These are phyloP conservation scores for Craniophora ligustri DNA, from an alignment of 2,888 invertebrate genomes.

Conservation along the genomic window DNA sequence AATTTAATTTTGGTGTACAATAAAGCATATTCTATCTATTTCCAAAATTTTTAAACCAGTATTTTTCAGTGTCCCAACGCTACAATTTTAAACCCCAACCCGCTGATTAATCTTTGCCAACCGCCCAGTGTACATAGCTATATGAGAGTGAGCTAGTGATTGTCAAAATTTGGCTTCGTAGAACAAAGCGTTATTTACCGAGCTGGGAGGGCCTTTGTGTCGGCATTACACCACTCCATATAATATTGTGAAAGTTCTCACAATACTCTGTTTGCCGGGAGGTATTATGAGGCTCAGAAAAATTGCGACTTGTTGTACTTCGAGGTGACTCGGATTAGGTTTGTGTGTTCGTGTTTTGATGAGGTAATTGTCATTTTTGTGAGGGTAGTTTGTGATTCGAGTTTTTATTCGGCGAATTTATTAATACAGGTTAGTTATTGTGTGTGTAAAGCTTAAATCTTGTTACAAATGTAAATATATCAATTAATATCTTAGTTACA, in stretches of 20 bases:
- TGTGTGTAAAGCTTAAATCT: too few relatives aligned
- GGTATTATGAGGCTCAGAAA: slow-evolving; percentile 75
- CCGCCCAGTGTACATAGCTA: slow-evolving; percentile 71
- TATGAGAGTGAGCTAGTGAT: slow-evolving; percentile 86
- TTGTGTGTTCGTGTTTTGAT: slow-evolving; percentile 21
- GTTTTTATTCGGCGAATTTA: too few relatives aligned
- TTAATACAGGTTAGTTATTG: too few relatives aligned
- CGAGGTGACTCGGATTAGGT: slow-evolving; percentile 71
- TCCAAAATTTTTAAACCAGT: too few relatives aligned
- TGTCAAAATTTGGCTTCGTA: slow-evolving; percentile 89
- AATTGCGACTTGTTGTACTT: slow-evolving; percentile 69
- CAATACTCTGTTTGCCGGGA: slow-evolving; percentile 82
- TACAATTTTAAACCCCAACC: background rate
- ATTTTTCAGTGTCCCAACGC: too few relatives aligned
- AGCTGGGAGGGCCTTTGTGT: slow-evolving; percentile 85
- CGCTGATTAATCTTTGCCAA: slow-evolving; percentile 68
- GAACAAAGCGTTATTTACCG: slow-evolving; percentile 89
- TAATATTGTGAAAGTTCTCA: slow-evolving; percentile 88
- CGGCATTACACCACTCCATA: slow-evolving; percentile 88
- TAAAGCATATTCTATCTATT: too few relatives aligned
- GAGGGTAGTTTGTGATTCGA: slow-evolving; percentile 1
- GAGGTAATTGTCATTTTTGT: slow-evolving; percentile 15
- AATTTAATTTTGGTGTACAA: too few relatives aligned
- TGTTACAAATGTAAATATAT: too few relatives aligned
- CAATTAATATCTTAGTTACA: too few relatives aligned